A percentile compares a stretch with the other conserved stretches of the same genome.
Evolutionary conservation across 2,113 vertebrate genomes (phyloP).

Genomic region (Chloropsis cyanopogon): DNA sequence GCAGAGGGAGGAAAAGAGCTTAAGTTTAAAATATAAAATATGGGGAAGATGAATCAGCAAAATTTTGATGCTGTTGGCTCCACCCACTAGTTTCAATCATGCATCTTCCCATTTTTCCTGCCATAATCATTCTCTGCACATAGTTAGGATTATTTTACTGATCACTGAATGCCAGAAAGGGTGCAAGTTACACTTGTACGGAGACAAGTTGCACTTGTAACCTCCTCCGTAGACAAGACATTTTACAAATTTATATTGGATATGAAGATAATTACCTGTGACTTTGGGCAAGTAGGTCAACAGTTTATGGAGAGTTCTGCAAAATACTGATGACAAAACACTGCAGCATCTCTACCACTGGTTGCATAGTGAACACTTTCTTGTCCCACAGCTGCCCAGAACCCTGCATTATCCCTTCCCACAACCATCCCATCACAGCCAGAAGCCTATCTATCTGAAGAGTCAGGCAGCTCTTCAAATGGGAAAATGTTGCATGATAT

Average conservation of each 20-base stretch:
- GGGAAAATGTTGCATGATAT: not conserved
- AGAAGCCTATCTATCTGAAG: constrained; percentile 12
- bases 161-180: not conserved
- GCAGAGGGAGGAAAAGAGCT: accelerated
- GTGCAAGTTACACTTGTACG: not conserved
- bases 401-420: not conserved
- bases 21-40: not conserved
- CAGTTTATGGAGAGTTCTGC: constrained; percentile 2
- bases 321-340: constrained; percentile 1
- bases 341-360: not conserved
- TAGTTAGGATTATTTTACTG: not conserved
- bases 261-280: constrained; percentile 10
- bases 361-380: not conserved
- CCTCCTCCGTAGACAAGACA: too few relatives aligned
- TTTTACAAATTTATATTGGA: constrained; percentile 6
- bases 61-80: not conserved
- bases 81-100: not conserved
- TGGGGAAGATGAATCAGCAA: not conserved
- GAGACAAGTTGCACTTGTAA: too few relatives aligned
- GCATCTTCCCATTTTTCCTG: not conserved
- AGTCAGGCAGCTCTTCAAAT: not conserved
- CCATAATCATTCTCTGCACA: not conserved
- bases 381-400: not conserved
- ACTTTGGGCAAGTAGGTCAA: not conserved
- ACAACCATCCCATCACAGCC: not conserved